Conservation (phyloP, 35 echinoderm and acorn worm genomes). For the Ophioderma brevispina region DNA sequence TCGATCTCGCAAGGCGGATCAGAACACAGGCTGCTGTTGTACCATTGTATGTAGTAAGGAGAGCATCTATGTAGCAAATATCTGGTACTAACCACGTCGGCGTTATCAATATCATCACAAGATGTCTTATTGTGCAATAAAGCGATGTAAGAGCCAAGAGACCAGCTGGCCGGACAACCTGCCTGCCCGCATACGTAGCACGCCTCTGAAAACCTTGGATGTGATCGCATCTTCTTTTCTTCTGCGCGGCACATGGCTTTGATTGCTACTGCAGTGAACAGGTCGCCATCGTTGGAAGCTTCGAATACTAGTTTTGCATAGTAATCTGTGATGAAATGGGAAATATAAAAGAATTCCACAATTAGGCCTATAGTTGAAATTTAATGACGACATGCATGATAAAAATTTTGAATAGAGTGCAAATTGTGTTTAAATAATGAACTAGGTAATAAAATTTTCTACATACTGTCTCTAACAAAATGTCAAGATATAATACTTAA, state of each 20-base stretch:
- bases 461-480: neutral
- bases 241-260: slow-evolving; percentile 43
- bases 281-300: neutral
- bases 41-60: slow-evolving; percentile 1
- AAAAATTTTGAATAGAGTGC: neutral
- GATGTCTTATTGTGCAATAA: slow-evolving; percentile 54
- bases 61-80: slow-evolving; percentile 49
- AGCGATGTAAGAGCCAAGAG: slow-evolving; percentile 66
- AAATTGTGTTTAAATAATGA: neutral
- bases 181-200: neutral
- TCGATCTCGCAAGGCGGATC: neutral
- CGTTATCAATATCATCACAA: slow-evolving; percentile 59
- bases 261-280: slow-evolving; percentile 14
- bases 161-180: slow-evolving; percentile 58
- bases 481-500: neutral
- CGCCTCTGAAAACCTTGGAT: neutral
- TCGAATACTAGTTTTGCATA: slow-evolving; percentile 42
- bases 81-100: slow-evolving; percentile 34
- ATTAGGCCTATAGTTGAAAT: neutral
- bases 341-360: neutral
- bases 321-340: neutral
- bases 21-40: neutral
- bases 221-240: slow-evolving; percentile 3
- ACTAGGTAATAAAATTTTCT: neutral
- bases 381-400: neutral